Evolutionary conservation across 1,140 invertebrate genomes (phyloP).

Genomic region (Phymorhynchus buccinoides): DNA sequence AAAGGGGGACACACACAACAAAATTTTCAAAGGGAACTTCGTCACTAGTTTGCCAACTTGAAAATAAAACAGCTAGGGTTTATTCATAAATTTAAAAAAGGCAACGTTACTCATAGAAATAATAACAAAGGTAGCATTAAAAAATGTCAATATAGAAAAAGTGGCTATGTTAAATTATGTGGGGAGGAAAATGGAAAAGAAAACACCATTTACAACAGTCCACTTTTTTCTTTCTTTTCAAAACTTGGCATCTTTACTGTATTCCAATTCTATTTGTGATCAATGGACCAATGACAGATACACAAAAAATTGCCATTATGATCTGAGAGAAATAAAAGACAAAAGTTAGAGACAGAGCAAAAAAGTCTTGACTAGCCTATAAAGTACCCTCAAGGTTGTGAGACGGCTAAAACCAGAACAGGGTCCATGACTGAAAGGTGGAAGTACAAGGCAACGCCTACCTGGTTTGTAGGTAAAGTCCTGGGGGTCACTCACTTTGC

Average conservation of each 20-base stretch:
- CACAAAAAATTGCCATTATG: not conserved
- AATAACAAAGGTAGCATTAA: not conserved
- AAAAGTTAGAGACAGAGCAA: no score
- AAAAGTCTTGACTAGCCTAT: not conserved
- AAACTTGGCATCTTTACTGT: not conserved
- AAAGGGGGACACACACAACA: constrained; percentile 1
- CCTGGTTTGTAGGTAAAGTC: constrained; percentile 82
- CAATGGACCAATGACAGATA: not conserved
- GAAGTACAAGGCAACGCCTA: constrained; percentile 49
- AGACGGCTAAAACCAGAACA: constrained; percentile 34
- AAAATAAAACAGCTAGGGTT: not conserved
- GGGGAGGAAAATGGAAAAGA: not conserved
- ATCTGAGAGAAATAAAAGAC: not conserved
- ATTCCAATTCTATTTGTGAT: not conserved
- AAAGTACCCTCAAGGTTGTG: constrained; percentile 19
- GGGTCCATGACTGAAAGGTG: constrained; percentile 43
- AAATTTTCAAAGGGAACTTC: not conserved
- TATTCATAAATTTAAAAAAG: not conserved
- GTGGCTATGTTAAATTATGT: not conserved
- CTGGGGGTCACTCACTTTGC: constrained; percentile 90
- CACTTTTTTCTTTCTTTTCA: not conserved
- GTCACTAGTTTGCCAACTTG: constrained; percentile 15
- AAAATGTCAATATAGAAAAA: not conserved
- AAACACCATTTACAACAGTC: not conserved
- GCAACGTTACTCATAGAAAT: not conserved